Percentiles rank a stretch among this genome's conserved stretches.
Evolutionary conservation across 2,888 invertebrate genomes (phyloP).

Genomic region (Branchinecta sandiegonensis): DNA sequence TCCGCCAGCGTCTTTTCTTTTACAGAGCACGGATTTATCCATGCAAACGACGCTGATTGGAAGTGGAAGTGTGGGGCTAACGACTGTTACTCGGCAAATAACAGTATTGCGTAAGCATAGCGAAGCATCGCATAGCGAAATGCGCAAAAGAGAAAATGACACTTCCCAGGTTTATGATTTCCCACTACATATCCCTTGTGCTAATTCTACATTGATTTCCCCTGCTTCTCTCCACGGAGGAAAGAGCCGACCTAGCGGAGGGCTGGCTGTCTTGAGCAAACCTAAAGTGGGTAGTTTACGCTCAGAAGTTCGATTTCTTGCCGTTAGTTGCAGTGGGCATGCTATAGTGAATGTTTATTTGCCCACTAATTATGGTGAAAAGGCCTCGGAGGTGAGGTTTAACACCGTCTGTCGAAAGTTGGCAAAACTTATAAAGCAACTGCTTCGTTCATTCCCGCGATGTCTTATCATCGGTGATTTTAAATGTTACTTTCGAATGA

Average conservation of each 20-base stretch:
- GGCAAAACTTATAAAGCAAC: background rate
- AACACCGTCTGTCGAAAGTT: background rate
- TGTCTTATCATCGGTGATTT: no score
- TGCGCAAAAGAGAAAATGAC: background rate
- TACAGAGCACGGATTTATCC: no score
- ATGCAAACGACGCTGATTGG: no score
- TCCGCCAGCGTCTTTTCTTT: no score
- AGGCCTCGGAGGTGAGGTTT: background rate
- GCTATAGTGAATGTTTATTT: no score
- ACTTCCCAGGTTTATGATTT: background rate
- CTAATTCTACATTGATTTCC: background rate
- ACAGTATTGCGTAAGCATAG: no score
- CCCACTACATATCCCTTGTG: background rate
- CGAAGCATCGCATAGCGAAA: no score
- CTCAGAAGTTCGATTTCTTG: background rate
- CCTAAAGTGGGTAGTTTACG: background rate
- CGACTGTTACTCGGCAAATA: no score
- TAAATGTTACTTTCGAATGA: no score
- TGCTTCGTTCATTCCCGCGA: background rate
- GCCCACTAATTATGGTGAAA: background rate
- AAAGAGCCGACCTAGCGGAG: background rate
- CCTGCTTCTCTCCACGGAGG: background rate
- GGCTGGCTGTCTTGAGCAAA: conserved; percentile 5
- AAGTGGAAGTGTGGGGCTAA: no score
- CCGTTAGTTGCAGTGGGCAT: background rate